phyloP scores from a whole-genome alignment of 2,113 vertebrate species.

The Stegostoma tigrinum region DNA sequence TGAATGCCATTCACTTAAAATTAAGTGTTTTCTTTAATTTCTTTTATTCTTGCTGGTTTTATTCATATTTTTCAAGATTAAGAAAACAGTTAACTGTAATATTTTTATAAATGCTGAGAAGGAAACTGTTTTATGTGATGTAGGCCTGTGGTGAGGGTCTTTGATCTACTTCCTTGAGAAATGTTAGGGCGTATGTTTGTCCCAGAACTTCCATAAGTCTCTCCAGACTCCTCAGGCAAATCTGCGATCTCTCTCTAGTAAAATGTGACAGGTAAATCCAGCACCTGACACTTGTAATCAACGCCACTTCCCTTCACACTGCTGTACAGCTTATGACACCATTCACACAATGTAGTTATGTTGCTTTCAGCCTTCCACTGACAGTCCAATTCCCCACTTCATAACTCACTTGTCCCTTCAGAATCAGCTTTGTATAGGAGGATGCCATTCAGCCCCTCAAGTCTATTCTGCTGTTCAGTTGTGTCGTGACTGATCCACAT shows the following conservation, averaged over 20 bases:
- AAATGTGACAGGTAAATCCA: too few species aligned
- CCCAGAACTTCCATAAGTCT: not conserved
- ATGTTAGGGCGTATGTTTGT: not conserved
- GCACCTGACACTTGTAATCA: not conserved
- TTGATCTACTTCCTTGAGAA: not conserved
- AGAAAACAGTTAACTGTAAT: not conserved
- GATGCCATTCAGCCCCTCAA: not conserved
- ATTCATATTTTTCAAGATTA: not conserved
- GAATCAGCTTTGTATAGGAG: not conserved
- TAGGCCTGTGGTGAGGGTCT: not conserved
- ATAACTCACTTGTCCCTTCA: not conserved
- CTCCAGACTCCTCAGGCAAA: too few species aligned
- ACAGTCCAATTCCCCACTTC: not conserved
- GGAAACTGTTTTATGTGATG: not conserved
- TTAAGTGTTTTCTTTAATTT: not conserved
- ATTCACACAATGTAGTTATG: not conserved
- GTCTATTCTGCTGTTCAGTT: not conserved
- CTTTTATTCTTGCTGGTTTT: not conserved
- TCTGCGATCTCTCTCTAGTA: not conserved
- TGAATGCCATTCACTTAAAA: not conserved
- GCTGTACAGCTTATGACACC: not conserved
- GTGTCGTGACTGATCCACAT: not conserved
- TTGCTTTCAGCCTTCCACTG: not conserved
- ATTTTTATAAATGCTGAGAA: not conserved
- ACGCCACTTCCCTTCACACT: not conserved